These are phyloP conservation scores for Cristatella mucedo DNA, from an alignment of 2,888 invertebrate species.

Conservation along the genomic window DNA sequence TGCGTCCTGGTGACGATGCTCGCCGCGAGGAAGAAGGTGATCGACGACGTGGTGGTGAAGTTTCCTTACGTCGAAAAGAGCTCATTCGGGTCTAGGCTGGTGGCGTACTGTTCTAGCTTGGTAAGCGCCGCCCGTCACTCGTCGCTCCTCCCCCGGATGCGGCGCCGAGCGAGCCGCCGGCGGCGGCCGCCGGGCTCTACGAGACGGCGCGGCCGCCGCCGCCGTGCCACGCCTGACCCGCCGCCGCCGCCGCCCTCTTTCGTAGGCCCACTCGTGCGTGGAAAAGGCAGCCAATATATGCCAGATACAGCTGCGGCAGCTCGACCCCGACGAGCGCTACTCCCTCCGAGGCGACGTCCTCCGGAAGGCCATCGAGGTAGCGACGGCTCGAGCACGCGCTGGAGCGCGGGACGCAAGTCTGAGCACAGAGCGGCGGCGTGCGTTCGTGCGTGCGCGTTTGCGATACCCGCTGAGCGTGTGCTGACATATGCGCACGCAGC, in stretches of 20 bases:
- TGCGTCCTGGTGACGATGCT: constrained; percentile 79
- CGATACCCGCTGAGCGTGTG: no score
- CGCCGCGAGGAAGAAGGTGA: constrained; percentile 54
- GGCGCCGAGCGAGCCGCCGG: background rate
- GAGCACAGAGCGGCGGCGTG: no score
- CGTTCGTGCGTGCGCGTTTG: no score
- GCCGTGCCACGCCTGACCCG: no score
- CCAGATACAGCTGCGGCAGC: constrained; percentile 35
- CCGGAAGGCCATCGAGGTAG: constrained; percentile 45
- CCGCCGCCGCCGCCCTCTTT: no score
- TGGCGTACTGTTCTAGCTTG: constrained; percentile 51
- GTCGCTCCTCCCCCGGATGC: background rate
- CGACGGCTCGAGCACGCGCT: no score
- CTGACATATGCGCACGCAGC: no score
- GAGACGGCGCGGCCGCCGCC: no score
- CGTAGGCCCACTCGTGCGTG: constrained; percentile 39
- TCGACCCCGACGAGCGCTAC: constrained; percentile 34
- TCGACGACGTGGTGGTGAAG: constrained; percentile 22
- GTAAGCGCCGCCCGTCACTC: constrained; percentile 15
- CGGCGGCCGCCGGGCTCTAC: background rate
- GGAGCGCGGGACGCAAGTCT: no score
- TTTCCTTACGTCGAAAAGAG: constrained; percentile 49
- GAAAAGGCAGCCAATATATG: constrained; percentile 39
- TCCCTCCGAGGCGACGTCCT: constrained; percentile 30
- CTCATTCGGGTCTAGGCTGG: constrained; percentile 69